Evolutionary conservation across 2,888 invertebrate genomes (phyloP), one percentile per base, ranked within the genome.

Genomic region (Thymelicus acteon): DNA sequence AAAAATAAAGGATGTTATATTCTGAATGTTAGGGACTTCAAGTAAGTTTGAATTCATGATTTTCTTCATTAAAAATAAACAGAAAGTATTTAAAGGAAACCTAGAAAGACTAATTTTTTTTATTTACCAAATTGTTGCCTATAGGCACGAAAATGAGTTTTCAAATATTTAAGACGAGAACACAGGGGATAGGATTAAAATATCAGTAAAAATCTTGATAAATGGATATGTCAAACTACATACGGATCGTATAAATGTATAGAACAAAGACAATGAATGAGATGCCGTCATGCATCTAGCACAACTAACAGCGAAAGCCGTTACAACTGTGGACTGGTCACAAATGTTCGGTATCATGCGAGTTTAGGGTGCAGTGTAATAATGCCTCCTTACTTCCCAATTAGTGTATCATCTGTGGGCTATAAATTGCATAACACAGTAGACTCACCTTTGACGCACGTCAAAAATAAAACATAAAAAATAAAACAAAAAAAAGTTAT

Each of bases 351-450:
- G 44, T 60, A 57, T 73, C 71, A 75, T 76, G 75, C 74, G 65
- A 61, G 60, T 52, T 62, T 39, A 54, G 58, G n/a, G 71, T 75
- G 70, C 71, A 70, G 67, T 66, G 67, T 73, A 44, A 37, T 49
- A 24, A 54, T 62, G 19, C 47, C 44, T 67, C 65, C 52, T 72
- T 61, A 54, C 61, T 64, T 61, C 19, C 13, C 48, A 15, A 58
- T 58, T 2, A 57, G 60, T 71, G 60, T 72, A 31, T 65, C 71
- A 75, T 73, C 72, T 52, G 83, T 83, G 87, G 87, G 82, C 81
- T 87, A 90, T 91, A 92, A 92, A 92, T 92, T 93, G 93, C 92
- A 92, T 92, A 92, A 91, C 91, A 91, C 90, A 82, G 87, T 88
- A 88, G 90, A 90, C 90, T 87, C 89, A 89, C 89, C 85, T 77